These are phyloP conservation scores for Lipophrys pholis DNA, from an alignment of 2,113 vertebrate species.

Conservation along the genomic window DNA sequence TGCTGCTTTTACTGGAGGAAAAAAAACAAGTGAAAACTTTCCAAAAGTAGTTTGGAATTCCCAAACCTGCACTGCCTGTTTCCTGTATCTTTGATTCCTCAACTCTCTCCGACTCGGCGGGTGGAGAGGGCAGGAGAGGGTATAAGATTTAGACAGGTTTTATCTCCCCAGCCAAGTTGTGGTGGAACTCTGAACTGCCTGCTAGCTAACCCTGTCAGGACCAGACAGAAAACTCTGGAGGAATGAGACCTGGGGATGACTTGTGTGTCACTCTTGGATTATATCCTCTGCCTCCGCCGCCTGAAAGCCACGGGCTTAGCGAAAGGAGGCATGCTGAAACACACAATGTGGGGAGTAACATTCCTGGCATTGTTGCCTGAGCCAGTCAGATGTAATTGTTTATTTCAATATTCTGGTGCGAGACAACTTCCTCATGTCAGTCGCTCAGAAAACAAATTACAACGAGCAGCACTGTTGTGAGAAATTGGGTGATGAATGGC, in stretches of 20 bases:
- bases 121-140: slow-evolving; percentile 49
- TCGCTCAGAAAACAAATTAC: slow-evolving; percentile 64
- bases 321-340: slow-evolving; percentile 57
- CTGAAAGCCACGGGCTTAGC: slow-evolving; percentile 54
- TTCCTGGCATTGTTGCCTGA: slow-evolving; percentile 69
- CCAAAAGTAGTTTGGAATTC: slow-evolving; percentile 75
- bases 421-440: slow-evolving; percentile 56
- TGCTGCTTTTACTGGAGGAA: slow-evolving; percentile 70
- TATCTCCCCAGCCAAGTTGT: slow-evolving; percentile 43
- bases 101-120: slow-evolving; percentile 69
- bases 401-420: slow-evolving; percentile 69
- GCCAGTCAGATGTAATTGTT: slow-evolving; percentile 75
- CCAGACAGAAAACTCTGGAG: slow-evolving; percentile 38
- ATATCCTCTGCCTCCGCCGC: slow-evolving; percentile 26
- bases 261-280: slow-evolving; percentile 52
- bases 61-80: slow-evolving; percentile 76
- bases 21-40: slow-evolving; percentile 64
- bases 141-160: slow-evolving; percentile 49
- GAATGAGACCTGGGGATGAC: slow-evolving; percentile 62
- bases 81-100: slow-evolving; percentile 67
- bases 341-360: slow-evolving; percentile 47
- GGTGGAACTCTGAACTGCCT: slow-evolving; percentile 41
- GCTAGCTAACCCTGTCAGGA: slow-evolving; percentile 52
- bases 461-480: slow-evolving; percentile 41
- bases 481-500: slow-evolving; percentile 61